These are phyloP conservation scores for Hoplostethus atlanticus DNA, from an alignment of 2,797 vertebrate genomes.

Conservation along the genomic window DNA sequence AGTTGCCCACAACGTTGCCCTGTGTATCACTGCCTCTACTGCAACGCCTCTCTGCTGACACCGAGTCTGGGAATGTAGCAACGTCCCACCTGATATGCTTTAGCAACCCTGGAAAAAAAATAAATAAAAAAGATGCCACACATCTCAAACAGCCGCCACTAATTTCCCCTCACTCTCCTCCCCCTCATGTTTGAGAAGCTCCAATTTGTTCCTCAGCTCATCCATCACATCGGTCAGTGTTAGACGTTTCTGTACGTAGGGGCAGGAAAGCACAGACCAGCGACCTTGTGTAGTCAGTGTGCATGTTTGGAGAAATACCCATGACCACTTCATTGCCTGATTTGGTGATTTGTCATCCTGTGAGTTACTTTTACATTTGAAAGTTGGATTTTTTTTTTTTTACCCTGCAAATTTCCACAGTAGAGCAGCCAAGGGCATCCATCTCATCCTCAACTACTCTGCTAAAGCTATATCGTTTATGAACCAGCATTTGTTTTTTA, in stretches of 20 bases:
- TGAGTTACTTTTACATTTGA: neutral
- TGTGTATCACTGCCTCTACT: slow-evolving; percentile 28
- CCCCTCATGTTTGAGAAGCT: neutral
- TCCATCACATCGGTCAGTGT: neutral
- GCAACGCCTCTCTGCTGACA: slow-evolving; percentile 72
- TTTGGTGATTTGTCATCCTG: neutral
- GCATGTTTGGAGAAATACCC: neutral
- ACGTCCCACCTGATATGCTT: slow-evolving; percentile 79
- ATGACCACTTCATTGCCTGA: neutral
- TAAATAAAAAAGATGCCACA: slow-evolving; percentile 32
- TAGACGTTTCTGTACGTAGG: neutral
- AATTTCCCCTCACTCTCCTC: slow-evolving; percentile 1
- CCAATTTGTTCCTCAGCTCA: slow-evolving; percentile 1
- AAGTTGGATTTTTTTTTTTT: neutral
- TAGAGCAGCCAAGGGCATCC: slow-evolving; percentile 38
- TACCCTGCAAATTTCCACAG: neutral
- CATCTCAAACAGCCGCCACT: slow-evolving; percentile 20
- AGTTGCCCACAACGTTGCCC: slow-evolving; percentile 24
- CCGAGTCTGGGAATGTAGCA: slow-evolving; percentile 75
- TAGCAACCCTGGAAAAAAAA: slow-evolving; percentile 65
- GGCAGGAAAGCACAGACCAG: neutral
- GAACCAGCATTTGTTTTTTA: slow-evolving; percentile 58
- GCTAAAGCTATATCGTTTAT: slow-evolving; percentile 80
- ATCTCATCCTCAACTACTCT: slow-evolving; percentile 66
- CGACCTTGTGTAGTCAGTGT: too few relatives aligned